Base-by-base conservation (phyloP, 1,140 invertebrate species). In the Drosophila yakuba region DNA sequence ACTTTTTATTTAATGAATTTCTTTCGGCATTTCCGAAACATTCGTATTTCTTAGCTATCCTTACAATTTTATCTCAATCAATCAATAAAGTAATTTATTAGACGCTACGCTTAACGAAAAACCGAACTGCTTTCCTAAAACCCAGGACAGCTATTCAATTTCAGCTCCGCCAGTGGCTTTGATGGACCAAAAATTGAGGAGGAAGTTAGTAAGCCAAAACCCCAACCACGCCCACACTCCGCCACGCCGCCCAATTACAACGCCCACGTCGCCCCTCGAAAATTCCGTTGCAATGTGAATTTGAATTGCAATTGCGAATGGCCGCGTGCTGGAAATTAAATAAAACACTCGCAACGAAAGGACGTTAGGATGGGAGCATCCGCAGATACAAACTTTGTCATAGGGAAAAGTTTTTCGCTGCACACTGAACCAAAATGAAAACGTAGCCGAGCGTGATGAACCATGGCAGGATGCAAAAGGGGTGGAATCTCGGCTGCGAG, bases 221-320 rank as follows among this genome's bases (percentile, higher is more conserved):
- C 66, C 48, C 62, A 50, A 14, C n/a, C 38, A 10, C 11, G 17
- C 58, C 45, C 12, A 15, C 43, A 39, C 32, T 32, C 32, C 32
- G 7, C 32, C 7, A 48, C 20, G 7, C 39, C 32, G 10, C 11
- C 28, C 45, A 62, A 55, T 55, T 55, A 63, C 38, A n/a, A 17
- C 28, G 12, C 28, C 14, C n/a, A 15, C 8, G 32, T 5, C 32
- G 7, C n/a, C 28, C 20, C 3, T 23, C 17, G 25, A 62, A 51
- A 45, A 75, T 52, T 54, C 51, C n/a, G 41, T 36, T 76, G 56
- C 55, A 61, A 47, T 61, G 72, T 50, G 60, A 76, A 73, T 77
- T 78, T 73, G 56, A 81, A 81, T 73, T 81, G 74, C 74, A 81
- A 81, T 81, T 62, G 74, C 80, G 71, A 81, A 62, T 67, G 61